These are phyloP conservation scores for Embiotoca jacksoni DNA, from an alignment of 2,113 vertebrate species.

Conservation along the genomic window DNA sequence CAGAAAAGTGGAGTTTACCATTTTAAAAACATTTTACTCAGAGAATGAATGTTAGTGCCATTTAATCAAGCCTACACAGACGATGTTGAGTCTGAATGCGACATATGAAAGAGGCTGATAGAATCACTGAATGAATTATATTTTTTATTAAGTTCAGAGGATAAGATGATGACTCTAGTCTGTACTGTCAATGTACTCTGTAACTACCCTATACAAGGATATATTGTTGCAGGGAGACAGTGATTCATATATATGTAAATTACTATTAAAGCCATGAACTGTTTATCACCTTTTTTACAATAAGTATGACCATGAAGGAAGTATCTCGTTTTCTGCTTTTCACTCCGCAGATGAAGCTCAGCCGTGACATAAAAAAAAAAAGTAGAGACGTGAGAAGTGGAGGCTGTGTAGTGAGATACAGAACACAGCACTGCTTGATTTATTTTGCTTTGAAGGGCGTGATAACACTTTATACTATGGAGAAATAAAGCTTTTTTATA, in stretches of 20 bases:
- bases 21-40: neutral
- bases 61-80: neutral
- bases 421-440: neutral
- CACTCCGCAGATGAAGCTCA: slow-evolving; percentile 2
- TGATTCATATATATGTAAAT: slow-evolving; percentile 1
- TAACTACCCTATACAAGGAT: neutral
- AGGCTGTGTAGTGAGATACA: neutral
- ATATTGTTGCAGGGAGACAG: neutral
- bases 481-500: neutral
- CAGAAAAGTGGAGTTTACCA: neutral
- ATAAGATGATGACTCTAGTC: neutral
- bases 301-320: neutral
- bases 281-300: neutral
- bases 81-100: neutral
- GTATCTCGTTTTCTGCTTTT: neutral
- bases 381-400: neutral
- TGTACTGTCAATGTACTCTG: neutral
- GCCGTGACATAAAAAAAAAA: neutral
- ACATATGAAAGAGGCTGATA: neutral
- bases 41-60: neutral
- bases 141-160: slow-evolving; percentile 8
- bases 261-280: slow-evolving; percentile 3
- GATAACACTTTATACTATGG: neutral
- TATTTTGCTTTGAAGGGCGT: neutral
- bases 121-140: neutral